Base-by-base conservation (phyloP, 2,888 invertebrate species). In the Parnassius smintheus region DNA sequence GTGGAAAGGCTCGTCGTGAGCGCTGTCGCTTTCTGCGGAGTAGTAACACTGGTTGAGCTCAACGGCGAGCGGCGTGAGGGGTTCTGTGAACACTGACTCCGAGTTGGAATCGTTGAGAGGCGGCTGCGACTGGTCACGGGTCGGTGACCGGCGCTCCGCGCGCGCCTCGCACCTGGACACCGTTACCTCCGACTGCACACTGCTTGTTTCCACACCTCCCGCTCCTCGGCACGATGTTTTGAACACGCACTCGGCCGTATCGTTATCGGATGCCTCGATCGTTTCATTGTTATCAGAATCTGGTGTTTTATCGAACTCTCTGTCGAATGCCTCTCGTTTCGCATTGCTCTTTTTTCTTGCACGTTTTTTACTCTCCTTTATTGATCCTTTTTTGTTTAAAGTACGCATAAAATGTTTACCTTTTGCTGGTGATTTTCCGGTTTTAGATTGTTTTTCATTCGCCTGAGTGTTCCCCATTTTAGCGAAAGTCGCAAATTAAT, bases 31-130 rank as follows among this genome's bases (percentile, higher is more conserved):
- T 79, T 94, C 94, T 68, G 93, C 94, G 69, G 93, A 93, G 82
- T 92, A 92, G 80, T 93, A 93, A 79, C 93, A 93, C 86, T 93
- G 93, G 90, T 94, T 94, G 77, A 93, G 91, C 83, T 94, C 94
- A 72, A 93, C 92, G 69, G 93, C 94, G 74, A 92, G 92, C 78
- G 93, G 93, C 81, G 93, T 92, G 72, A 93, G 89, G 72, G 95
- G 94, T 83, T 96, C 96, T 72, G 95, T 95, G 89, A 96, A 96
- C 82, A 95, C 94, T 78, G 96, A 95, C 83, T 95, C 95, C 69
- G 95, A 94, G 75, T 93, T 94, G 72, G 95, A 95, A 69, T 92
- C 93, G 77, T 89, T 92, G 70, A 73, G 72, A 77, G 79, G 76
- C 76, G 80, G 73, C 25, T 45, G 58, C 71, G 75, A 79, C 75